These are phyloP conservation scores for Podilymbus podiceps DNA, from an alignment of 2,113 vertebrate genomes.

Conservation along the genomic window DNA sequence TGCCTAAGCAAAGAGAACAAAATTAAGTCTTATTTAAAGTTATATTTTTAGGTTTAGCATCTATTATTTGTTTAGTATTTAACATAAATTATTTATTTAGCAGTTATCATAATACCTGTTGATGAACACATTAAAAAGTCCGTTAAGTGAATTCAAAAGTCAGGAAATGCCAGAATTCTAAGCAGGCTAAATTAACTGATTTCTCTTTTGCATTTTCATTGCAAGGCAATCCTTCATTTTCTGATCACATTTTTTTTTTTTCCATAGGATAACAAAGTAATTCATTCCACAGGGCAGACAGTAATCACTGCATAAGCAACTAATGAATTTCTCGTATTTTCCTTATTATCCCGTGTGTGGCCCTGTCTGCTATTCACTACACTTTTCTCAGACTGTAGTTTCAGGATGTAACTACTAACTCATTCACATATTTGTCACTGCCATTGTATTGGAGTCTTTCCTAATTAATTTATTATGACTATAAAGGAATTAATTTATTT, in stretches of 20 bases:
- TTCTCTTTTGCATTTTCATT: not conserved
- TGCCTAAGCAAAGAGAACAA: not conserved
- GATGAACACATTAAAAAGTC: not conserved
- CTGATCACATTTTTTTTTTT: conserved; percentile 6
- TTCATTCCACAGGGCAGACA: not conserved
- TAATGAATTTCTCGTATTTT: not conserved
- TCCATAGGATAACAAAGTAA: not conserved
- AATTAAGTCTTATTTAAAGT: not conserved
- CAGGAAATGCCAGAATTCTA: not conserved
- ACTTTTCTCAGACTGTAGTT: not conserved
- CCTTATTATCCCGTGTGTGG: not conserved
- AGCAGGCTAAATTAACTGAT: not conserved
- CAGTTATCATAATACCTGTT: not conserved
- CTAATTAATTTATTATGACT: not conserved
- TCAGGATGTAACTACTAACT: not conserved
- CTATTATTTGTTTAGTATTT: not conserved
- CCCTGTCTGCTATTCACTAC: not conserved
- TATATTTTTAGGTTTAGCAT: not conserved
- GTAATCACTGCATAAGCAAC: not conserved
- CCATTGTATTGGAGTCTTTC: not conserved
- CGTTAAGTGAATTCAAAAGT: not conserved
- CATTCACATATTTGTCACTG: not conserved
- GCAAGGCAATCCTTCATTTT: not conserved
- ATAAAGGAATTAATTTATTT: not conserved
- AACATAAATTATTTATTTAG: not conserved